These are phyloP conservation scores for Mystacornis crossleyi DNA, from an alignment of 2,113 vertebrate genomes.

Conservation along the genomic window DNA sequence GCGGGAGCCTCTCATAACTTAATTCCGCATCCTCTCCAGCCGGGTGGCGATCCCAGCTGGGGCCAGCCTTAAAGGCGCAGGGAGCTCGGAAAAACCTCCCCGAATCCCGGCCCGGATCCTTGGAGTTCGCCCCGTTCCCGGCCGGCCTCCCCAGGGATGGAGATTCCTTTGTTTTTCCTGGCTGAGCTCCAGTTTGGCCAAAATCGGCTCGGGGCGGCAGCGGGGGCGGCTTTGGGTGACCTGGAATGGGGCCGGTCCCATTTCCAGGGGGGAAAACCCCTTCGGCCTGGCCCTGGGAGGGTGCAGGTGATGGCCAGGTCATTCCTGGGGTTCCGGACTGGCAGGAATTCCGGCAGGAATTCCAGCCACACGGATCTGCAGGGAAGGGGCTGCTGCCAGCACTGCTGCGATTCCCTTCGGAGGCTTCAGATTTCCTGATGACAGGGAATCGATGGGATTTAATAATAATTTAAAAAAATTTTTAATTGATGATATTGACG, in stretches of 20 bases:
- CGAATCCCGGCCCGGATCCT: rapidly evolving
- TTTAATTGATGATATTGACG: too few species aligned
- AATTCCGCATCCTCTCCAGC: constrained; percentile 57
- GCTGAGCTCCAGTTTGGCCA: rapidly evolving
- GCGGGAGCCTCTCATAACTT: constrained; percentile 63
- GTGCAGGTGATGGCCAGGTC: not conserved
- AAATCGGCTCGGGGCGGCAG: not conserved
- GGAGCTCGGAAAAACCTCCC: not conserved
- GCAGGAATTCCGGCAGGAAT: not conserved
- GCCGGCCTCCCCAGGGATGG: rapidly evolving
- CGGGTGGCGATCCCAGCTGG: constrained; percentile 76
- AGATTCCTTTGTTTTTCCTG: not conserved
- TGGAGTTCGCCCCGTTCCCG: rapidly evolving
- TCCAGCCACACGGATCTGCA: rapidly evolving
- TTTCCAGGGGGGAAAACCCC: not conserved
- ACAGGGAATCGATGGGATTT: not conserved
- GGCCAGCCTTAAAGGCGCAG: constrained; percentile 72
- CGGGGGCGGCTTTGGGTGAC: rapidly evolving
- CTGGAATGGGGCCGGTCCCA: rapidly evolving
- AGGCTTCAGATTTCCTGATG: not conserved
- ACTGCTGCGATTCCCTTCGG: not conserved
- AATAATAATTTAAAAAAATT: too few species aligned
- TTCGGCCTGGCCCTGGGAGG: not conserved
- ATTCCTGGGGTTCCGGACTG: not conserved
- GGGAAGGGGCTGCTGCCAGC: not conserved